Conservation (phyloP, 2,797 vertebrate genomes). For the Sciaenops ocellatus region DNA sequence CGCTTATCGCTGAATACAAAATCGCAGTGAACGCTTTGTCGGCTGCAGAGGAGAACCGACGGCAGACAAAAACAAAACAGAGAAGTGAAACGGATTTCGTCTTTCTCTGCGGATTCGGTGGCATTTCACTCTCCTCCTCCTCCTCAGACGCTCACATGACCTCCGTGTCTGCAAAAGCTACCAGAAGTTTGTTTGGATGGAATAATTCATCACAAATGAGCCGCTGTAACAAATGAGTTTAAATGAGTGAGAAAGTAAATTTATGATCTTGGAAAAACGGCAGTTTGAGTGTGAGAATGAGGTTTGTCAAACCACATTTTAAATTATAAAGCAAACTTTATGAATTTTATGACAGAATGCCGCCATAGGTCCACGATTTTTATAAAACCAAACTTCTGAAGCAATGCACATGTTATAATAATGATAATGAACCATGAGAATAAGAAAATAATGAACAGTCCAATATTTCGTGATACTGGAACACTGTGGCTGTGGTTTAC, state of each 20-base stretch:
- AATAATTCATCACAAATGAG: not conserved
- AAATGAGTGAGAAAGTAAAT: not conserved
- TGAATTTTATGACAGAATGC: not conserved
- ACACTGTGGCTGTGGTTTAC: too few species aligned
- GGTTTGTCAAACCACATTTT: not conserved
- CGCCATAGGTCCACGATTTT: not conserved
- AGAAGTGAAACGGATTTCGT: constrained; percentile 49
- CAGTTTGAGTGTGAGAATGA: not conserved
- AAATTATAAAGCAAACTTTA: not conserved
- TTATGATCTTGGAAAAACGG: not conserved
- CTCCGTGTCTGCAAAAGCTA: constrained; percentile 39
- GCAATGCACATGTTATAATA: too few species aligned
- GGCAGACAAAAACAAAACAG: constrained; percentile 44
- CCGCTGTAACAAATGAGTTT: not conserved
- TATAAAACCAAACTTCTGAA: not conserved
- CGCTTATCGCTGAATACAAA: constrained; percentile 45
- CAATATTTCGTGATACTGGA: not conserved
- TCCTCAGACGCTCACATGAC: constrained; percentile 50
- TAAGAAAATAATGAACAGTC: not conserved
- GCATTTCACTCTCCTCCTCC: constrained; percentile 54
- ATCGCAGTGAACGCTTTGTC: constrained; percentile 16
- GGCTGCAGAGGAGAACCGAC: constrained; percentile 38
- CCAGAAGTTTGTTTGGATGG: constrained; percentile 10
- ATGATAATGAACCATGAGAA: too few species aligned
- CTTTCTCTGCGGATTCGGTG: constrained; percentile 48